Base-by-base conservation (phyloP, 2,797 vertebrate genomes). In the Dendrocincla fuliginosa region DNA sequence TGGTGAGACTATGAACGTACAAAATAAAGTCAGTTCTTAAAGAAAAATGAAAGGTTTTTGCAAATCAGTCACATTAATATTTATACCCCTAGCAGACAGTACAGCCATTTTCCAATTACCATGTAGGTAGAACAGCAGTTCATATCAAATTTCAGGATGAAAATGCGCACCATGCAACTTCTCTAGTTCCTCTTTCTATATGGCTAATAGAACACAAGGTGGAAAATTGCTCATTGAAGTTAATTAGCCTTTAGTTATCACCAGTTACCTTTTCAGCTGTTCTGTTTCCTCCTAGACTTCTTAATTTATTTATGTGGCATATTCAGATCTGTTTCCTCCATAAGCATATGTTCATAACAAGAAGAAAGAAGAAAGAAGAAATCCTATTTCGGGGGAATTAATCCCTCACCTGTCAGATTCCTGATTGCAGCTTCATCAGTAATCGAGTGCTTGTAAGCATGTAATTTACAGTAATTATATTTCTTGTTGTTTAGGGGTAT, bases 181-280 rank as follows among this genome's bases (percentile, higher is more conserved):
- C 68, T 85, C 24, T 32, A 37, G 61, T 46, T 93, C 79, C 5
- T 68, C 37, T 85, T 77, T 67, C 57, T 84, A 11, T 41, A 42
- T 55, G 67, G 42, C 24, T 89, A 85, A 46, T 32, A 91, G 55
- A 96, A 67, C 94, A 93, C 56, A 80, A 84, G 69, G 91, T 67
- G 30, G 71, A 92, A 96, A 94, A 96, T 85, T 84, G 85, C 35
- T 87, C 49, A 53, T 69, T 71, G 89, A 32, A 83, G 74, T 76
- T 92, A 93, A 96, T 96, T 96, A 95, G 84, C 52, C 35, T 67
- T 91, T 74, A 71, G 11, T 94, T 95, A 91, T 74, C 77, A 90
- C 79, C 64, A 89, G 92, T 88, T 94, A 95, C 16, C 82, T 87
- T 94, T 94, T 92, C 94, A 96, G 92, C 91, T 97, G 95, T 87